A percentile compares a stretch with the other conserved stretches of the same genome.
phyloP scores from a whole-genome alignment of 2,113 vertebrate species.

The Riparia riparia region DNA sequence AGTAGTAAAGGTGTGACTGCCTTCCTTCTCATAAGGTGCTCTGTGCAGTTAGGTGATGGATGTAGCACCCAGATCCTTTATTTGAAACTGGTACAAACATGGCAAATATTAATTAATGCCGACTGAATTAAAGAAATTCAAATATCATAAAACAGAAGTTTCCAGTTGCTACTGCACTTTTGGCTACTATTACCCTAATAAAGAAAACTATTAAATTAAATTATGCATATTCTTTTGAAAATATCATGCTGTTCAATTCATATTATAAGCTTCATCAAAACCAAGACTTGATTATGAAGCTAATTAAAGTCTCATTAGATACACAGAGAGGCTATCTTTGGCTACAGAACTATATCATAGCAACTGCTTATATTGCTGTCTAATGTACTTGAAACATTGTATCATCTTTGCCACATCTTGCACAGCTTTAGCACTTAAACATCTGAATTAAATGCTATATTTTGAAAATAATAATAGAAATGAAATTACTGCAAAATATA shows the following conservation, averaged over 20 bases:
- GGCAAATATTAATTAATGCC: neutral
- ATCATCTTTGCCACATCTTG: neutral
- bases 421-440: neutral
- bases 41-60: neutral
- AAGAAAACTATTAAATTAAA: neutral
- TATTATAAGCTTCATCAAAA: neutral
- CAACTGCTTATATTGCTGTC: neutral
- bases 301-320: neutral
- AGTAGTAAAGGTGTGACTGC: neutral
- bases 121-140: neutral
- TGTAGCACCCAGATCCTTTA: neutral
- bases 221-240: neutral
- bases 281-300: neutral
- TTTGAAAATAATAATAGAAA: neutral
- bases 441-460: neutral
- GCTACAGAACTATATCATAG: neutral
- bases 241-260: neutral
- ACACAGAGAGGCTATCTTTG: neutral
- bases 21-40: neutral
- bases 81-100: neutral
- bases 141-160: neutral
- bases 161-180: neutral
- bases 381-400: neutral
- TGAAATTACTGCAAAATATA: neutral
- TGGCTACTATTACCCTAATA: neutral